Conservation (phyloP, 2,888 invertebrate species). For the Microplitis manilae region DNA sequence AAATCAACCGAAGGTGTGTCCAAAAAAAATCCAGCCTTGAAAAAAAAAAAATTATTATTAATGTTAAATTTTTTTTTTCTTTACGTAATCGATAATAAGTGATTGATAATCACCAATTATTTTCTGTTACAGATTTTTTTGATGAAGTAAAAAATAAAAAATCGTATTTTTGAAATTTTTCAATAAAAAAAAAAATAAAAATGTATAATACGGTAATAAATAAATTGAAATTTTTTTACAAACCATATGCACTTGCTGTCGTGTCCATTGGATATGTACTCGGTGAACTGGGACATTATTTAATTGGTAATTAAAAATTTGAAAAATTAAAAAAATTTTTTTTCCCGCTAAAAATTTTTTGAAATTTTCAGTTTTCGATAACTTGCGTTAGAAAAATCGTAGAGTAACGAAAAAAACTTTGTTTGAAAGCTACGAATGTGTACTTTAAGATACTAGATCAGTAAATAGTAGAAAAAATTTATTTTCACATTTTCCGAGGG, state of each 20-base stretch:
- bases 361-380: conserved; percentile 5
- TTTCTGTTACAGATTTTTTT: background rate
- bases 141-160: too few species aligned
- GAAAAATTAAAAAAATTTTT: background rate
- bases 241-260: conserved; percentile 84
- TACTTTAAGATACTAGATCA: too few species aligned
- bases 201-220: conserved; percentile 72
- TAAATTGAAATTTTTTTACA: conserved; percentile 81
- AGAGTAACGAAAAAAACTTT: too few species aligned
- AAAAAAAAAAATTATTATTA: conserved; percentile 11
- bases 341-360: background rate
- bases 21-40: background rate
- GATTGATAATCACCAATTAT: background rate
- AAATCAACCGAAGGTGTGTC: background rate
- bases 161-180: background rate
- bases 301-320: conserved; percentile 77
- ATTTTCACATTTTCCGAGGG: too few species aligned
- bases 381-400: conserved; percentile 17
- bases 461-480: too few species aligned
- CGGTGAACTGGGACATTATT: conserved; percentile 90
- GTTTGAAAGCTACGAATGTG: too few species aligned
- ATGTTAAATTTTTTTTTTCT: background rate
- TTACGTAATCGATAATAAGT: background rate
- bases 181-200: conserved; percentile 35
- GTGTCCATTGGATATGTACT: conserved; percentile 88